Base-by-base conservation (phyloP, 2,797 vertebrate genomes). In the Crocodylus rhombifer region DNA sequence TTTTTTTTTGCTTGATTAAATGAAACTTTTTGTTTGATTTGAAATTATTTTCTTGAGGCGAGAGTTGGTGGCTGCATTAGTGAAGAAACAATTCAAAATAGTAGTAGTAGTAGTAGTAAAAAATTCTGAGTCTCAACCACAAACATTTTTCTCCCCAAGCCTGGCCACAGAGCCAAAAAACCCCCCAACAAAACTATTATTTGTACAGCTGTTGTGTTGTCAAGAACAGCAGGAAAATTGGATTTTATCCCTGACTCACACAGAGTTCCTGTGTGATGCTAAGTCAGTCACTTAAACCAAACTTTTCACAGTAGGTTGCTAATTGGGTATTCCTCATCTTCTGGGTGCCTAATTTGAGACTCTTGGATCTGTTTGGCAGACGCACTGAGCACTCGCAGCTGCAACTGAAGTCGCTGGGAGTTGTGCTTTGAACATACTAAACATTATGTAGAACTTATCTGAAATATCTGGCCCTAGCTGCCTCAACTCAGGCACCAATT, bases 171-270 rank as follows among this genome's bases (percentile, higher is more conserved):
- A 51, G 42, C 42, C 42, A 51, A 51, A 42, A 42, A 42, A 11
- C 2, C 10, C 42, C 42, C 42, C 42, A 51, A 51, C 42, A 51
- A 51, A 51, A 51, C 42, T 33, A 64, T 78, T 86, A 64, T 84
- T 94, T 76, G 42, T 78, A 3, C 67, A 84, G 55, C 56, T 89
- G 36, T 56, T 51, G 4, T 58, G 28, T 80, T 89, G 69, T 84
- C 62, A 88, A 76, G 62, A 78, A 60, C 86, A 91, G 8, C 56
- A 93, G 25, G 21, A 28, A 63, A 91, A 89, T 86, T 12, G 82
- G 69, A 69, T 84, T n/a, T 55, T 26, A 21, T 78, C 61, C 33
- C 84, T 95, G 86, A 25, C 81, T 94, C 26, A 76, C 42, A 9
- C 10, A 55, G 92, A 55, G 89, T 91, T 7, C 14, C 23, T 63